A percentile compares a stretch with the other conserved stretches of the same genome.
Conservation (phyloP, 2,797 vertebrate species). For the Eulemur rubriventer region DNA sequence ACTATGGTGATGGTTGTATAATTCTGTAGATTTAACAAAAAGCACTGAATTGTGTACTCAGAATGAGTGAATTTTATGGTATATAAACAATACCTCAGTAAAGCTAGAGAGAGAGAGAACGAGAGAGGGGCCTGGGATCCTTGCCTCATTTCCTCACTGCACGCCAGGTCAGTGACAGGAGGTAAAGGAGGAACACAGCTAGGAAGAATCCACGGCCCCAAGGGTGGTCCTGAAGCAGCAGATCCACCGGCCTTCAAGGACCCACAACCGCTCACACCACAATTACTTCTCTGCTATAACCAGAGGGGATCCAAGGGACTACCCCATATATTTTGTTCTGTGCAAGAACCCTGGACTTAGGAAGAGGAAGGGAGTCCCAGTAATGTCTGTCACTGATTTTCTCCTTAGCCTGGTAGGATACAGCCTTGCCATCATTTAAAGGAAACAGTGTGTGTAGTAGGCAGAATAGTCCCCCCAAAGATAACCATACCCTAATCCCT, state of each 20-base stretch:
- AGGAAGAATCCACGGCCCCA: neutral
- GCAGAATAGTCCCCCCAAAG: neutral
- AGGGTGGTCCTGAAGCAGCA: neutral
- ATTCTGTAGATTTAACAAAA: neutral
- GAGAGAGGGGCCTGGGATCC: neutral
- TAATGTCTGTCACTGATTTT: neutral
- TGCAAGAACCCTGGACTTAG: neutral
- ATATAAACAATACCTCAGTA: neutral
- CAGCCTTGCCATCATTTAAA: neutral
- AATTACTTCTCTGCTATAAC: neutral
- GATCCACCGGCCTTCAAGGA: neutral
- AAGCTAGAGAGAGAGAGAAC: neutral
- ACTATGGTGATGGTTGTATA: neutral
- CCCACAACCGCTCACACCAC: neutral
- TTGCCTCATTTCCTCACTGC: neutral
- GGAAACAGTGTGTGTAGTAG: neutral
- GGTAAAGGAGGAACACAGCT: neutral
- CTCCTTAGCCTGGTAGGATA: neutral
- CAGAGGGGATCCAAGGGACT: neutral
- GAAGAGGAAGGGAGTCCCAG: neutral
- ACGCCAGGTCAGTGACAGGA: neutral
- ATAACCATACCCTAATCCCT: neutral
- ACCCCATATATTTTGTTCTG: neutral
- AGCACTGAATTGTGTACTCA: neutral
- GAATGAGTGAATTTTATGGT: neutral